Evolutionary conservation across 2,113 vertebrate genomes (phyloP), one percentile per base, ranked within the genome.

Genomic region (Rhabdornis inornatus): DNA sequence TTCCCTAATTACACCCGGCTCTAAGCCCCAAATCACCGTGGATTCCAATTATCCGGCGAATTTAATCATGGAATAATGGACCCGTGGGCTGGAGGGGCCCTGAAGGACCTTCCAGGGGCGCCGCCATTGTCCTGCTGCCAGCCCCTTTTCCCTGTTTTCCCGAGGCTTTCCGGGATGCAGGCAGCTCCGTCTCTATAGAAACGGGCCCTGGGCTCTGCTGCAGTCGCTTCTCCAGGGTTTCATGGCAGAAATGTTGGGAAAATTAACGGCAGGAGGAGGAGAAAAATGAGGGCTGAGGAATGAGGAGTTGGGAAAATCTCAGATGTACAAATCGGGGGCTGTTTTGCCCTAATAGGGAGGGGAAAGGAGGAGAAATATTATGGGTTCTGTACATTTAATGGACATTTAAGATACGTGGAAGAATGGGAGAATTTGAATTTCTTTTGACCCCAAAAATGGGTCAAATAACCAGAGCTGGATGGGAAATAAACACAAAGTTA

Each of bases 141-240:
- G 64, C 47, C 40, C 20, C 60, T 30, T 25, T 11, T 13, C 25
- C 25, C 12, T 7, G 23, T 4, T 47, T n/a, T 74, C 1, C 37
- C 31, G 1, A 37, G 42, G 31, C 31, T 68, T 14, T 6, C 14
- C 5, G 50, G 87, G 57, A 31, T 63, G 10, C 24, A 33, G 60
- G 23, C 30, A 35, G 72, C 56, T 44, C 87, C 11, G 92, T 96
- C 87, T 96, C 94, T 91, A 95, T 94, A 71, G 94, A 92, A 95
- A 97, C 91, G 35, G 74, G 19, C 11, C 56, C 90, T 0, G 74
- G 37, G 85, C 40, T 42, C 72, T 44, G 79, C 93, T 42, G 76
- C 80, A 76, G 70, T 2, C 31, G 6, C 35, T 45, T 3, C 87
- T 84, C 10, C 52, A 55, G 77, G 35, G 68, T 4, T 84, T 42